These are phyloP conservation scores for Eupithecia centaureata DNA, from an alignment of 2,888 invertebrate genomes.

Conservation along the genomic window DNA sequence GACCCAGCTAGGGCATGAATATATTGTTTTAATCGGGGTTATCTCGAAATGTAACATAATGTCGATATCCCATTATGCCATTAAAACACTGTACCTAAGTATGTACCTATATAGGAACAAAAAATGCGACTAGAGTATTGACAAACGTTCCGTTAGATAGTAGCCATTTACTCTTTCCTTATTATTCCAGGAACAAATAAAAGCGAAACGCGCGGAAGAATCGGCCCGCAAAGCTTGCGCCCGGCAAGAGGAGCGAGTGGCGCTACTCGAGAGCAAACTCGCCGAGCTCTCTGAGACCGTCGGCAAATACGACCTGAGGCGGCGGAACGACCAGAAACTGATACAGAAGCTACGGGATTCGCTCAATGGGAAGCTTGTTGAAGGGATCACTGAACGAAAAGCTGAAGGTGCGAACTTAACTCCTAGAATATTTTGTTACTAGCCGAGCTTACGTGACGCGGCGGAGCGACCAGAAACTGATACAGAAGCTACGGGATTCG, in stretches of 20 bases:
- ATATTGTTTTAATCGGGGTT: no score
- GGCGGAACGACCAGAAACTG: constrained; percentile 88
- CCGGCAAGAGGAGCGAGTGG: constrained; percentile 90
- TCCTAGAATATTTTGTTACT: no score
- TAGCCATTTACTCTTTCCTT: neutral
- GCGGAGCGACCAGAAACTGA: constrained; percentile 88
- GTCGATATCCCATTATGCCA: no score
- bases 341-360: constrained; percentile 87
- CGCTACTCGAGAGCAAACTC: constrained; percentile 88
- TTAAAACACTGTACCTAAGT: no score
- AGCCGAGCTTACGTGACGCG: constrained; percentile 89
- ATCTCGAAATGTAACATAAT: no score
- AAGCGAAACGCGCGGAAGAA: constrained; percentile 89
- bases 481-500: constrained; percentile 86
- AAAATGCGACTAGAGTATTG: no score
- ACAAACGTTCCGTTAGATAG: no score
- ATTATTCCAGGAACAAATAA: constrained; percentile 85
- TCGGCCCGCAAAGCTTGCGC: constrained; percentile 87
- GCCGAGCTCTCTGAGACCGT: constrained; percentile 92
- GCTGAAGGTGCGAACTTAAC: no score
- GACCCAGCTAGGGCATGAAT: no score
- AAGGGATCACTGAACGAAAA: constrained; percentile 52
- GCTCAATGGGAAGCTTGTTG: constrained; percentile 64
- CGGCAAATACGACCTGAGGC: constrained; percentile 89
- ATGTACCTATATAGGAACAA: no score